Evolutionary conservation across 1,140 invertebrate species (phyloP).

Genomic region (Spodoptera frugiperda): DNA sequence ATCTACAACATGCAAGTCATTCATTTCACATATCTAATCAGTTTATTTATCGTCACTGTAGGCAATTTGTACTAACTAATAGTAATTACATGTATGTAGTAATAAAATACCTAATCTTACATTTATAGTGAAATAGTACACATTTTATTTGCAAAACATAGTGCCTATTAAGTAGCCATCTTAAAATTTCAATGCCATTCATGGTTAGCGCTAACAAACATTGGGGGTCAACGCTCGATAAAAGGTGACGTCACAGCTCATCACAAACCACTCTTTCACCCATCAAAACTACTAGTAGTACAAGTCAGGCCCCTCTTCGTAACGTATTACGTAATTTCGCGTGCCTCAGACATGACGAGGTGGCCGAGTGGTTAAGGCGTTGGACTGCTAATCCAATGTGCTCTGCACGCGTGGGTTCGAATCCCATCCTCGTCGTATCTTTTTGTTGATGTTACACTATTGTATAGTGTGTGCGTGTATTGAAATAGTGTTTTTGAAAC

Average conservation of each 20-base stretch:
- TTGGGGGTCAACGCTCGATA: constrained; percentile 44
- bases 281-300: constrained; percentile 25
- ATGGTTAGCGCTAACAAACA: constrained; percentile 16
- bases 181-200: constrained; percentile 6
- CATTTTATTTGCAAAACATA: too few species aligned
- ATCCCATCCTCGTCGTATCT: constrained; percentile 92
- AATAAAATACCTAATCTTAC: too few species aligned
- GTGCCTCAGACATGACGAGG: constrained; percentile 88
- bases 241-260: constrained; percentile 44
- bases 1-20: too few species aligned
- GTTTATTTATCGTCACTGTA: too few species aligned
- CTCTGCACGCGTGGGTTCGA: constrained; percentile 94
- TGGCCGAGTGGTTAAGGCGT: constrained; percentile 96
- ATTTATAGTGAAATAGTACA: too few species aligned
- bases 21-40: too few species aligned
- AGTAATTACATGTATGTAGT: too few species aligned
- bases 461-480: background rate
- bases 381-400: constrained; percentile 92
- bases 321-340: constrained; percentile 55
- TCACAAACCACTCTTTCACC: constrained; percentile 24
- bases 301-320: constrained; percentile 30
- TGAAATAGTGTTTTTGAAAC: background rate
- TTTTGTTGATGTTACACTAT: constrained; percentile 52
- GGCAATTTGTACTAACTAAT: too few species aligned
- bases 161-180: too few species aligned